These are phyloP conservation scores for Parambassis ranga DNA, from an alignment of 2,797 vertebrate species.

Conservation along the genomic window DNA sequence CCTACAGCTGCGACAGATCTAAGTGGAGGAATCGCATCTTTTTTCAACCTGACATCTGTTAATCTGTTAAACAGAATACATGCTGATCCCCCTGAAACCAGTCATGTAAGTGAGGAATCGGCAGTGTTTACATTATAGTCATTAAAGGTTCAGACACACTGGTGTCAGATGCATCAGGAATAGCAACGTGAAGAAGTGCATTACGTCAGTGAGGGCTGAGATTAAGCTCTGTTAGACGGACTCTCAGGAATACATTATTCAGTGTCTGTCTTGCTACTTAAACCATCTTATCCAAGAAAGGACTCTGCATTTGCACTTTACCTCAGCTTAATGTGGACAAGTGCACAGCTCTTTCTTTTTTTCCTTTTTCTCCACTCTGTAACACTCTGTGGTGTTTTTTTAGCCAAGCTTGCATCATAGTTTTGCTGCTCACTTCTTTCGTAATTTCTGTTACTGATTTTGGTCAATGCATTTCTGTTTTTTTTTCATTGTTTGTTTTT, in stretches of 20 bases:
- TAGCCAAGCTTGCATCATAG: background rate
- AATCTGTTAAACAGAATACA: no score
- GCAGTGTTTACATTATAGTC: conserved; percentile 6
- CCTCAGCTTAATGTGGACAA: background rate
- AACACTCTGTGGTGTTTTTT: background rate
- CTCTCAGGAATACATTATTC: conserved; percentile 39
- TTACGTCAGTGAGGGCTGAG: conserved; percentile 1
- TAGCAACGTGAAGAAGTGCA: background rate
- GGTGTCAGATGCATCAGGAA: conserved; percentile 13
- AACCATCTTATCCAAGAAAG: background rate
- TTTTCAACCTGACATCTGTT: background rate
- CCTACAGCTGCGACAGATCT: no score
- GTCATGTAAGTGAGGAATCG: background rate
- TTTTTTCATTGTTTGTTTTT: no score
- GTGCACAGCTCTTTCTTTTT: background rate
- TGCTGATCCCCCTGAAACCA: background rate
- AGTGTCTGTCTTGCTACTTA: conserved; percentile 29
- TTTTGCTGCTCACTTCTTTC: no score
- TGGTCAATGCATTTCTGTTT: no score
- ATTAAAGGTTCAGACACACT: conserved; percentile 8
- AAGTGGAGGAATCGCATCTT: no score
- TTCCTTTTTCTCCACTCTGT: no score
- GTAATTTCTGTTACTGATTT: no score
- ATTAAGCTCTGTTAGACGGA: conserved; percentile 9
- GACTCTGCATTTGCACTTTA: conserved; percentile 9